Evolutionary conservation across 2,797 vertebrate genomes (phyloP), one percentile per base, ranked within the genome.

Genomic region (Myotis planiceps): DNA sequence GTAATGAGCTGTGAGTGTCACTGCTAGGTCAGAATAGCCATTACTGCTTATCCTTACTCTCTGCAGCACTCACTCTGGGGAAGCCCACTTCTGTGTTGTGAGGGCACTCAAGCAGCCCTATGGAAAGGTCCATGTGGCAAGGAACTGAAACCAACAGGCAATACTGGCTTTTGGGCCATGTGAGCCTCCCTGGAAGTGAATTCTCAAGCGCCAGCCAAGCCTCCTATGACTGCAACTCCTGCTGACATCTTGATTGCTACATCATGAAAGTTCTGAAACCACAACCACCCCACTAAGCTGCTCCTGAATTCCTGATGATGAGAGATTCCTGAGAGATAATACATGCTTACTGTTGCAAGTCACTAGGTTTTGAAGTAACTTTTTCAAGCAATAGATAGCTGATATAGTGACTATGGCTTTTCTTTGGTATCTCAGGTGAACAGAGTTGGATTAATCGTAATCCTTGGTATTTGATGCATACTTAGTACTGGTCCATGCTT

Each of bases 301-400:
- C 29, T 58, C n/a, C 27, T 68, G 29, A 74, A 58, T 92, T 79
- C 63, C 15, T 53, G 51, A 55, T 66, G 6, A 13, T 14, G 53
- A 72, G 60, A 53, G 75, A 69, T 69, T 79, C 27, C 76, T 96
- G 16, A 90, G n/a, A 76, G 19, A 85, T 37, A 78, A 88, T 51
- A 47, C 2, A 65, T 65, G 9, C 37, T 74, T 39, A 76, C 32
- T 84, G 12, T 63, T 80, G 95, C 34, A 94, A 94, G 69, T 49
- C 55, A 68, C 13, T 85, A 47, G 21, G 7, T 75, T 76, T 71
- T 21, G 45, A 92, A 15, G 25, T 6, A 21, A 55, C 29, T 23
- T 53, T 76, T 68, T 81, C 10, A 6, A 85, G 49, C 29, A 78
- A 19, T 47, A 74, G 49, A n/a, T 69, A 92, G 69, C 42, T 78